Evolutionary conservation across 1,140 invertebrate genomes (phyloP), one percentile per base, ranked within the genome.

Genomic region (Colletes gigas): DNA sequence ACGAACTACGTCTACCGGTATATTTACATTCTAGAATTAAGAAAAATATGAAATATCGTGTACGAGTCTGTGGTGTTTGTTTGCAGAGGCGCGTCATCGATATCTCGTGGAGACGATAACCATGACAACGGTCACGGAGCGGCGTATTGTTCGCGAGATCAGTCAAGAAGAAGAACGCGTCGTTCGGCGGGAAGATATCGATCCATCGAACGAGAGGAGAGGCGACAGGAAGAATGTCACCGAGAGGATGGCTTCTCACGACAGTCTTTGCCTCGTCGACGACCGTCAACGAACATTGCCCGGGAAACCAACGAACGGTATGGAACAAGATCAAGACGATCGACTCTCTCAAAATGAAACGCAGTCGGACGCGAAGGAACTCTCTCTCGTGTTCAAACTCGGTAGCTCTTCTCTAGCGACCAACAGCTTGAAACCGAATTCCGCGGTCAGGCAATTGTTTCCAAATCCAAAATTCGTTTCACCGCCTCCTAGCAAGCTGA

Each of bases 361-460:
- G 69, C 8, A 66, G 1, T 21, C 63, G 4, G 84, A 86, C 19
- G 73, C 71, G 10, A 73, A 78, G 44, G 95, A 95, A 81, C 90
- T 95, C 85, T 94, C 94, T 30, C 89, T 95, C 30, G 94, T 94
- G 8, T 95, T 96, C 81, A 95, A 95, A 87, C 89, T 95, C 5
- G 95, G 94, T 60, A 94, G 94, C 81, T 90, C 94, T 7, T 90
- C 94, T 12, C 92, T 95, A n/a, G 94, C 94, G 9, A 93, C 94
- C 62, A 95, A 95, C 81, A 95, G 94, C 81, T 86, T 95, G 10
- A 95, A 95, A 82, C 95, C 96, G 6, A 97, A 97, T 88, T 97
- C 96, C 12, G 96, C 96, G 10, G 96, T 97, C 14, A 93, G 96
- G 41, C 96, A 97, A 86, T 92, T 97, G 2, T 97, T 97, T 86